These are phyloP conservation scores for Netelia virgata DNA, from an alignment of 2,888 invertebrate species.

Conservation along the genomic window DNA sequence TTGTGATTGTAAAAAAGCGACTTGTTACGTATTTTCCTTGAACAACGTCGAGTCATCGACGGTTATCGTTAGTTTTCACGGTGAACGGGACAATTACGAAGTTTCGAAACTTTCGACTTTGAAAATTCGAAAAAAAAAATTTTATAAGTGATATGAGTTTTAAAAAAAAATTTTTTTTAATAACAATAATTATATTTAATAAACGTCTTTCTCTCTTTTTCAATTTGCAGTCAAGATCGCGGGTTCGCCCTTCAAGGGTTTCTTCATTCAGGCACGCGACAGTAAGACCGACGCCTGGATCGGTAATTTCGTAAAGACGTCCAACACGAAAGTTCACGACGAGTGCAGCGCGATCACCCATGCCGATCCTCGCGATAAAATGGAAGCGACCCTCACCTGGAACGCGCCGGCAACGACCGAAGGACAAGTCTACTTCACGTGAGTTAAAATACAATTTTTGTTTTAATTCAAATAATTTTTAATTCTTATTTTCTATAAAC, in stretches of 20 bases:
- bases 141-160: no score
- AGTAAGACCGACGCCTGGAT: conserved; percentile 90
- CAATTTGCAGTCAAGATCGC: conserved; percentile 86
- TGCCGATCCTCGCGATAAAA: conserved; percentile 91
- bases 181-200: background rate
- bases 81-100: background rate
- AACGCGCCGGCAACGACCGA: conserved; percentile 89
- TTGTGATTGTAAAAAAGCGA: conserved; percentile 5
- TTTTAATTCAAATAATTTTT: no score
- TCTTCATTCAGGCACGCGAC: conserved; percentile 93
- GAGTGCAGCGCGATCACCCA: conserved; percentile 93
- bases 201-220: conserved; percentile 28
- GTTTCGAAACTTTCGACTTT: background rate
- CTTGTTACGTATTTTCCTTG: conserved; percentile 10
- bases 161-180: no score
- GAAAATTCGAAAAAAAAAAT: background rate
- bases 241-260: conserved; percentile 90
- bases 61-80: background rate
- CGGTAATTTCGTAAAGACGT: conserved; percentile 90
- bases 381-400: conserved; percentile 91
- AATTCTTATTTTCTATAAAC: no score
- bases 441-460: conserved; percentile 82
- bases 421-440: conserved; percentile 94
- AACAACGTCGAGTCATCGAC: conserved; percentile 4
- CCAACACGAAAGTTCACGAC: conserved; percentile 91